phyloP scores from a whole-genome alignment of 2,797 vertebrate genomes.

The Syncerus caffer region DNA sequence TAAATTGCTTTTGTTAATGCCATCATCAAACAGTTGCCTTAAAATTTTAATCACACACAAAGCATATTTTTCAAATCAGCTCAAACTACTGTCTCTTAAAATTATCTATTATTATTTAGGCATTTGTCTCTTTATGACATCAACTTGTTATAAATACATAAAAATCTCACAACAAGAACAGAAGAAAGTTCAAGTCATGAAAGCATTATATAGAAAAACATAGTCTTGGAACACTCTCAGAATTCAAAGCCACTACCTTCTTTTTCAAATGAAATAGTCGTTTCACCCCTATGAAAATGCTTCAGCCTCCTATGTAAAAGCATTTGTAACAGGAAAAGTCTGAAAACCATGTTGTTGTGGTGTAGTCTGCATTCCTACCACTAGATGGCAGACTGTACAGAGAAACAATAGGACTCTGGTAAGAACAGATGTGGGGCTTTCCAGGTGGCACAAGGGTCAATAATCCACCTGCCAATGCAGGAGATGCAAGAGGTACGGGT shows the following conservation, averaged over 20 bases:
- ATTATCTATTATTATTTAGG: background rate
- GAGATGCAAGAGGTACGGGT: background rate
- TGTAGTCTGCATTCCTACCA: conserved; percentile 54
- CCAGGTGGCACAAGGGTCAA: background rate
- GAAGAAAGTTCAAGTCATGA: conserved; percentile 1
- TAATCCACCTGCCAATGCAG: background rate
- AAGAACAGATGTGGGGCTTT: background rate
- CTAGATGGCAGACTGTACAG: conserved; percentile 46
- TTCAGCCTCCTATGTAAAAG: background rate
- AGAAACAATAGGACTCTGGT: background rate
- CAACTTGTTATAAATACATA: conserved; percentile 12
- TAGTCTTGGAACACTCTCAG: background rate
- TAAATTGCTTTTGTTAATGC: conserved; percentile 12
- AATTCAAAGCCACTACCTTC: background rate
- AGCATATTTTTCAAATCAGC: conserved; percentile 15
- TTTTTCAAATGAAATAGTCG: background rate
- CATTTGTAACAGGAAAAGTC: background rate
- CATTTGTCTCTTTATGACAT: background rate
- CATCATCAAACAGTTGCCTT: background rate
- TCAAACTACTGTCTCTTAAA: conserved; percentile 25
- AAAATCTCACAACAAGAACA: background rate
- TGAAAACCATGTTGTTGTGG: background rate
- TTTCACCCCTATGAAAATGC: background rate
- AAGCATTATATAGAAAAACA: conserved; percentile 25
- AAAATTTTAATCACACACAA: conserved; percentile 30